Percentiles rank a stretch among this genome's conserved stretches.
phyloP scores from a whole-genome alignment of 2,888 invertebrate species.

The Stramonita haemastoma region DNA sequence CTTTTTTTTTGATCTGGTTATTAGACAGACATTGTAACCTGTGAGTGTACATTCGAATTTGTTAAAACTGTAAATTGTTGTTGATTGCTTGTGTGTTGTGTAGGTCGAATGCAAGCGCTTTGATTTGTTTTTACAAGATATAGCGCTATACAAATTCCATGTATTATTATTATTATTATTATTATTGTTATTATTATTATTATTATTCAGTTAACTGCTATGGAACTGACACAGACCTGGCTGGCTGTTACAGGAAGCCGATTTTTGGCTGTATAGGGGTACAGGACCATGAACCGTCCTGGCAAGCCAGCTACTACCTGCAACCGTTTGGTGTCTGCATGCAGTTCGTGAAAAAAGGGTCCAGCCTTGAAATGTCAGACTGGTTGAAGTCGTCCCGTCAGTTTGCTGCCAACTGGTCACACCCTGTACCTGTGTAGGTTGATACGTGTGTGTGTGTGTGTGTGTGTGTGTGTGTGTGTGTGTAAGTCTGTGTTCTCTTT shows the following conservation, averaged over 20 bases:
- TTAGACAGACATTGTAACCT: no score
- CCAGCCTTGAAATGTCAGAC: slow-evolving; percentile 47
- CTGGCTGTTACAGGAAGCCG: slow-evolving; percentile 49
- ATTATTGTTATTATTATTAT: no score
- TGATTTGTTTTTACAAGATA: no score
- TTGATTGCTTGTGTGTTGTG: no score
- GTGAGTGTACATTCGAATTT: no score
- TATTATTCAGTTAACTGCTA: no score
- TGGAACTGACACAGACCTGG: no score
- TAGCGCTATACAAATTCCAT: no score
- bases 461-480: neutral
- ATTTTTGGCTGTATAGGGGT: slow-evolving; percentile 75
- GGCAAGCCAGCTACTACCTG: slow-evolving; percentile 62
- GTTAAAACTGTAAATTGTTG: no score
- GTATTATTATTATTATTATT: no score
- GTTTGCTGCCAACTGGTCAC: slow-evolving; percentile 67
- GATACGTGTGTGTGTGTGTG: neutral
- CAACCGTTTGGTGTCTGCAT: slow-evolving; percentile 73
- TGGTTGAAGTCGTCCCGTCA: slow-evolving; percentile 51
- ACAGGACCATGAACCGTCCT: slow-evolving; percentile 71
- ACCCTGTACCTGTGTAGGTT: slow-evolving; percentile 61
- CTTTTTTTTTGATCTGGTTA: neutral
- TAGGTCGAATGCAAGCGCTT: no score
- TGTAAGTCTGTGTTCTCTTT: no score
- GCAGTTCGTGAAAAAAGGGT: slow-evolving; percentile 57